A percentile compares a stretch with the other conserved stretches of the same genome.
Evolutionary conservation across 1,140 invertebrate genomes (phyloP).

Genomic region (Pseudoatta argentina): DNA sequence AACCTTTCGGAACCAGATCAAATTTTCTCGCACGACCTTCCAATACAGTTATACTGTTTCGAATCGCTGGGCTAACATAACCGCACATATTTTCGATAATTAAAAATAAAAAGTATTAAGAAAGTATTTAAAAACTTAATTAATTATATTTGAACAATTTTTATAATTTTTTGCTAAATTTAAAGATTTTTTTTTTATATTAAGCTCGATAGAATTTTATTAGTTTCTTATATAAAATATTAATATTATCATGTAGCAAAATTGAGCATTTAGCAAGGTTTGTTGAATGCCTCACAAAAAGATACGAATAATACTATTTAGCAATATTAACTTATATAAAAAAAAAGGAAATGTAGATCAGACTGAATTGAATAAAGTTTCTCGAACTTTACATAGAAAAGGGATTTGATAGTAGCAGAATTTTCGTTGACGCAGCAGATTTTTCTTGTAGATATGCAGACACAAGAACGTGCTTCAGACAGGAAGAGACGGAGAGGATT

Average conservation of each 20-base stretch:
- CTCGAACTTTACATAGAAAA: slow-evolving; percentile 2
- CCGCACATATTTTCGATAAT: background rate
- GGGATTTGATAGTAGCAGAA: slow-evolving; percentile 17
- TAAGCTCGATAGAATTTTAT: background rate
- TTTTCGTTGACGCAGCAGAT: slow-evolving; percentile 21
- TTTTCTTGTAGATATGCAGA: slow-evolving; percentile 37
- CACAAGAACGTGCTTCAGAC: slow-evolving; percentile 18
- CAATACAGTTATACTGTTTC: background rate
- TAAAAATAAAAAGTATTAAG: background rate
- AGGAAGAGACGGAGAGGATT: background rate
- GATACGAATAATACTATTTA: background rate
- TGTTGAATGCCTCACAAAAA: background rate
- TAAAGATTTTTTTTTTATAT: background rate
- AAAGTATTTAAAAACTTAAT: too few species aligned
- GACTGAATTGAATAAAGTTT: slow-evolving; percentile 6
- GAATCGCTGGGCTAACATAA: background rate
- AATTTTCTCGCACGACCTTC: slow-evolving; percentile 32
- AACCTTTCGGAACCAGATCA: slow-evolving; percentile 35
- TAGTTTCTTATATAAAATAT: background rate
- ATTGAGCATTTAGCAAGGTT: too few species aligned
- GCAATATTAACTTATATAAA: background rate
- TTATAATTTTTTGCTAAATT: background rate
- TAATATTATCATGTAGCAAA: background rate
- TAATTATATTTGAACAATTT: background rate
- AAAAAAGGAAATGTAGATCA: slow-evolving; percentile 8